Conservation (phyloP, 2,113 vertebrate genomes). For the Xiphophorus couchianus region DNA sequence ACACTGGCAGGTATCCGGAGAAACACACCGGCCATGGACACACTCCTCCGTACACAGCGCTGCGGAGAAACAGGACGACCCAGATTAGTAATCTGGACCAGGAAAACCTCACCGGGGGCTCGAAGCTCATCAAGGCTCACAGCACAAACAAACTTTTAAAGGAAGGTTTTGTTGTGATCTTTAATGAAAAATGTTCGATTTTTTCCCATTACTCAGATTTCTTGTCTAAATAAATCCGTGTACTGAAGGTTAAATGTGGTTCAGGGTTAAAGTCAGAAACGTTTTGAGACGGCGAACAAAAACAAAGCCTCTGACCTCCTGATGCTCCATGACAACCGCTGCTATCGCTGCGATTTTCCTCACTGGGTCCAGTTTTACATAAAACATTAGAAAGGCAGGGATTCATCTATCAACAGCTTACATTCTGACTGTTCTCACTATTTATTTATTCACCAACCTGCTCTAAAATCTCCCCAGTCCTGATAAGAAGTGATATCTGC, state of each 20-base stretch:
- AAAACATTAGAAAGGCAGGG: conserved; percentile 4
- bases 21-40: conserved; percentile 89
- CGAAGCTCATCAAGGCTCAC: not conserved
- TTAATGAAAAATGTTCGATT: not conserved
- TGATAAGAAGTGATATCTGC: conserved; percentile 29
- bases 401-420: conserved; percentile 1
- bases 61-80: conserved; percentile 52
- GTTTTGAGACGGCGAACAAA: not conserved
- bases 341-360: not conserved
- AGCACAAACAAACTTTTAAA: not conserved
- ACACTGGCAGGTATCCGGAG: conserved; percentile 92
- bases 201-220: not conserved
- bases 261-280: not conserved
- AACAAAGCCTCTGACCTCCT: not conserved
- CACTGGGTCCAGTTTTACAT: not conserved
- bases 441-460: conserved; percentile 3
- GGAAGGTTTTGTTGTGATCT: not conserved
- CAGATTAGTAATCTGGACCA: not conserved
- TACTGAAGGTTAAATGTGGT: no score
- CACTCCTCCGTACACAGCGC: conserved; percentile 92
- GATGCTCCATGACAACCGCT: not conserved
- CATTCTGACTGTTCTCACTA: not conserved
- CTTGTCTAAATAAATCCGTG: not conserved
- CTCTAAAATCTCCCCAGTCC: not conserved
- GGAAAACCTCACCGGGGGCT: no score